A percentile compares a stretch with the other conserved stretches of the same genome.
These are phyloP conservation scores for Coregonus sp. DNA, from an alignment of 2,797 vertebrate species.

Conservation along the genomic window DNA sequence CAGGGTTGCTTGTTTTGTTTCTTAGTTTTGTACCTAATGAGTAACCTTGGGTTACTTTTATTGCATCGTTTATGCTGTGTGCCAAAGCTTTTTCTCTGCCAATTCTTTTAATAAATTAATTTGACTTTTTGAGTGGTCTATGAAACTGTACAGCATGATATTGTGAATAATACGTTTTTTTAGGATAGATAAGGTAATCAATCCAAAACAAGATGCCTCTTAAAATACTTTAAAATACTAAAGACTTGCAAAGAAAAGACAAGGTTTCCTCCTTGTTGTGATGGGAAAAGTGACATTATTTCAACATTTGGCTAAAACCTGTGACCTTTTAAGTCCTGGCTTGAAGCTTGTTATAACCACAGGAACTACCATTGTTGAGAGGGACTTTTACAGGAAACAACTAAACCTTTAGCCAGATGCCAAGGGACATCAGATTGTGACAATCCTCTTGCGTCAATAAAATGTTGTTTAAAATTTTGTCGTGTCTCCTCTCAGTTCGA, in stretches of 20 bases:
- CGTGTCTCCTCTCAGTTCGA: too few relatives aligned
- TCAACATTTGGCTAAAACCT: neutral
- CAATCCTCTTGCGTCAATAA: neutral
- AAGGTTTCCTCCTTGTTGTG: constrained; percentile 10
- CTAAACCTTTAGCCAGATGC: constrained; percentile 1
- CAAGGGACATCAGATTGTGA: constrained; percentile 28
- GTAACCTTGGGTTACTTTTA: too few relatives aligned
- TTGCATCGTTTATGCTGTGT: constrained; percentile 22
- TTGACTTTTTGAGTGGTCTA: neutral
- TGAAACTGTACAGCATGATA: neutral
- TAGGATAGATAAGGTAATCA: neutral
- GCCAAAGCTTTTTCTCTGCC: neutral
- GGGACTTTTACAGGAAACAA: constrained; percentile 26
- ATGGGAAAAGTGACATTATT: neutral
- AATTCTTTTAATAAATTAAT: too few relatives aligned
- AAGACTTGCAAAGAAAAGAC: neutral
- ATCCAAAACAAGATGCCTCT: neutral
- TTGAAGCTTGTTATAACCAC: constrained; percentile 34
- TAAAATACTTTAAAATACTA: neutral
- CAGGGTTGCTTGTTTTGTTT: neutral
- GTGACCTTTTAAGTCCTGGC: constrained; percentile 20
- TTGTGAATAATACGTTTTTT: neutral
- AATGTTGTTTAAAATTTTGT: neutral
- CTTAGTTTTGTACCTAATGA: too few relatives aligned
- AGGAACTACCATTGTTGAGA: constrained; percentile 30